Base-by-base conservation (phyloP, 2,113 vertebrate species). In the Nycticryphes semicollaris region DNA sequence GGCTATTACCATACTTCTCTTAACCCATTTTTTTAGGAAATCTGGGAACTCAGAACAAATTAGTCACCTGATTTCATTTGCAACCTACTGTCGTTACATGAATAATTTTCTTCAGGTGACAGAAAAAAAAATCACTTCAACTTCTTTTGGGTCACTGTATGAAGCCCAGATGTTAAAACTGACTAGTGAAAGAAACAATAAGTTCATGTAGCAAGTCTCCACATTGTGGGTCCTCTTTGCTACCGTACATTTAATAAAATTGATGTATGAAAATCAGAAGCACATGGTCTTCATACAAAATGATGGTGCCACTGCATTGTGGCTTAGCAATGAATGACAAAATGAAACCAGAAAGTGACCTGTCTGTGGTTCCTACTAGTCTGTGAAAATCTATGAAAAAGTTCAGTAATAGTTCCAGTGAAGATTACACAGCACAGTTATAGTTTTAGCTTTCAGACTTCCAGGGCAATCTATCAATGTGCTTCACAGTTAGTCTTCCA, bases 161-260 rank as follows among this genome's bases (percentile, higher is more conserved):
- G 24, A 80, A 67, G 48, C 48, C 2, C 2, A 56, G 19, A 43
- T 30, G 7, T 30, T 37, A 25, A 81, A 54, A 68, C 3, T 12
- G 28, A 20, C 5, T 20, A 56, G 5, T 1, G 3, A 35, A 63
- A 68, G 5, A 20, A 50, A 62, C 28, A n/a, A 57, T 14, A 4
- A 6, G 1, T 18, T 70, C 0, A 18, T 67, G 75, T 62, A 37
- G 6, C 9, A 56, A 54, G 6, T 7, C 4, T 56, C 11, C 4
- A 39, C 12, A 41, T 20, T 41, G 1, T 35, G 30, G 4, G 5
- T 84, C 4, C 7, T 28, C 87, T 43, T 64, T 62, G 33, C 9
- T 53, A 48, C 3, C 20, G 53, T 70, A 25, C 54, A 37, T 12
- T n/a, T 23, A 53, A 63, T 33, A 33, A 82, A 57, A 80, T 45